A percentile compares a stretch with the other conserved stretches of the same genome.
These are phyloP conservation scores for Stomatorhinus ivindoensis DNA, from an alignment of 2,113 vertebrate species.

Conservation along the genomic window DNA sequence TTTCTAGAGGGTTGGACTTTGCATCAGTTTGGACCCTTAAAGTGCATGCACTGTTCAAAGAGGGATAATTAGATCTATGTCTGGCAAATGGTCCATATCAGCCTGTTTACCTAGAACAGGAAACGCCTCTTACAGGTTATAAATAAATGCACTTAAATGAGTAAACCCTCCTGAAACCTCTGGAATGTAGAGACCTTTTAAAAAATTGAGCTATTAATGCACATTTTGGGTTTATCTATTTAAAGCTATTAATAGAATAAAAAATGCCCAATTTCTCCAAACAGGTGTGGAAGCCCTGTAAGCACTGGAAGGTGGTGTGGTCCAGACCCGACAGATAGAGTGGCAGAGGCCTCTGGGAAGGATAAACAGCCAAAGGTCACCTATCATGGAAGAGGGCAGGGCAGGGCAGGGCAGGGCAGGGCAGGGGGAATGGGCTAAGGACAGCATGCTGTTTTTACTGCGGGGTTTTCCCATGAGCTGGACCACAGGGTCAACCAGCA, in stretches of 20 bases:
- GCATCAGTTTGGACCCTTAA: not conserved
- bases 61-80: constrained; percentile 22
- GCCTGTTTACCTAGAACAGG: constrained; percentile 9
- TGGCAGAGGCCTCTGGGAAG: not conserved
- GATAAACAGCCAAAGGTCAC: not conserved
- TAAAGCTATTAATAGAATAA: not conserved
- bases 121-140: constrained; percentile 20
- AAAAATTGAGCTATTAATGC: not conserved
- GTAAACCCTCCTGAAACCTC: not conserved
- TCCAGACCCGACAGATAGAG: not conserved
- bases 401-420: not conserved
- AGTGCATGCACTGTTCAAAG: constrained; percentile 19
- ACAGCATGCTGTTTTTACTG: not conserved
- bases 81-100: constrained; percentile 22
- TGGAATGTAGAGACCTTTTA: not conserved
- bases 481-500: not conserved
- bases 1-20: not conserved
- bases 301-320: not conserved
- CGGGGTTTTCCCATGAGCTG: not conserved
- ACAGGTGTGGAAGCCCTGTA: not conserved
- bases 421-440: not conserved
- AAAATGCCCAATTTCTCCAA: not conserved
- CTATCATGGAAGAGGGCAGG: not conserved
- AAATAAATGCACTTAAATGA: constrained; percentile 17
- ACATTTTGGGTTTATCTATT: not conserved